Conservation (phyloP, 2,113 vertebrate genomes). For the Bubo scandiacus region DNA sequence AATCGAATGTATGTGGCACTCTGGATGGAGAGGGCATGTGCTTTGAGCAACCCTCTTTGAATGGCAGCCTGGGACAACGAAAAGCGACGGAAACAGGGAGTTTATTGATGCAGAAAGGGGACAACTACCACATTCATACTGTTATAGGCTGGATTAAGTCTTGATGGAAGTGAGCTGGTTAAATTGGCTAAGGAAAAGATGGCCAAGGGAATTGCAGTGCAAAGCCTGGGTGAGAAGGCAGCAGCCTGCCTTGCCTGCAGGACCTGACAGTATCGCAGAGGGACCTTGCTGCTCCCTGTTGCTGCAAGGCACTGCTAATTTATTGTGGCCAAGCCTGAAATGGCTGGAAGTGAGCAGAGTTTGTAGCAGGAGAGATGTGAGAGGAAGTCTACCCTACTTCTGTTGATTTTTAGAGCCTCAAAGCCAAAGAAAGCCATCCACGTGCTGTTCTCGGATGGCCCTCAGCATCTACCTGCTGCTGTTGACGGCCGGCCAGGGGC, state of each 20-base stretch:
- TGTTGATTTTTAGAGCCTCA: slow-evolving; percentile 58
- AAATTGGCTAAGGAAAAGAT: neutral
- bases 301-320: neutral
- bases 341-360: neutral
- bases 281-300: neutral
- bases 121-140: neutral
- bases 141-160: neutral
- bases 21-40: neutral
- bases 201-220: neutral
- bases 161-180: neutral
- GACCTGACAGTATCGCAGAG: fast-evolving
- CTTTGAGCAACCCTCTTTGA: neutral
- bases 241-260: neutral
- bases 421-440: slow-evolving; percentile 12
- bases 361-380: neutral
- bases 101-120: neutral
- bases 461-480: slow-evolving; percentile 56
- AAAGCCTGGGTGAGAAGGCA: neutral
- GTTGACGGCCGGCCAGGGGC: slow-evolving; percentile 10
- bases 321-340: neutral
- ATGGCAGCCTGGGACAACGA: neutral
- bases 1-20: fast-evolving
- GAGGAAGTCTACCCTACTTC: neutral
- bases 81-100: fast-evolving
- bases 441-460: neutral